Conservation (phyloP, 2,888 invertebrate species). For the Xanthia icteritia region DNA sequence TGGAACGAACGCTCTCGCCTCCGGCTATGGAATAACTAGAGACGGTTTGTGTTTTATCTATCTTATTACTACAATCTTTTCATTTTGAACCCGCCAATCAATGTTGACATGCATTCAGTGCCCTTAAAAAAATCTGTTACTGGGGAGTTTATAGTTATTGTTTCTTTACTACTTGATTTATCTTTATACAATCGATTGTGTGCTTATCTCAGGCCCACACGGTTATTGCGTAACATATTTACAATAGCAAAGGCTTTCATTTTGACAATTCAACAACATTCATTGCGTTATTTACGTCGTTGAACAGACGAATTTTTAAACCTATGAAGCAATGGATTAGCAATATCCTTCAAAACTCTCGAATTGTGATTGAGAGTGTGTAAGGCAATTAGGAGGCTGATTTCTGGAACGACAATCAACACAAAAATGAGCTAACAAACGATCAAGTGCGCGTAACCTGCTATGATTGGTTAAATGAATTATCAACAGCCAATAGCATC, state of each 20-base stretch:
- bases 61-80: conserved; percentile 22
- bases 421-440: neutral
- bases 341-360: too few species aligned
- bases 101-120: conserved; percentile 10
- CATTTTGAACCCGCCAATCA: conserved; percentile 39
- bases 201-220: neutral
- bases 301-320: too few species aligned
- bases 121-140: neutral
- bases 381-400: too few species aligned
- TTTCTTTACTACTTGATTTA: conserved; percentile 2
- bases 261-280: too few species aligned
- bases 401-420: neutral
- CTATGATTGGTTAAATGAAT: too few species aligned
- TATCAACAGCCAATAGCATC: neutral
- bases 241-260: too few species aligned
- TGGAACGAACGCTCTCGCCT: conserved; percentile 68
- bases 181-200: neutral
- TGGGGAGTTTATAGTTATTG: neutral
- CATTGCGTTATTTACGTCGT: too few species aligned
- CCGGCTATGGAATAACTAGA: conserved; percentile 75
- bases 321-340: too few species aligned
- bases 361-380: too few species aligned
- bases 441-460: neutral
- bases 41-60: conserved; percentile 67
- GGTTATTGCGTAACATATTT: too few species aligned